Evolutionary conservation across 2,888 invertebrate species (phyloP), one percentile per base, ranked within the genome.

Genomic region (Leptinotarsa tumamoca): DNA sequence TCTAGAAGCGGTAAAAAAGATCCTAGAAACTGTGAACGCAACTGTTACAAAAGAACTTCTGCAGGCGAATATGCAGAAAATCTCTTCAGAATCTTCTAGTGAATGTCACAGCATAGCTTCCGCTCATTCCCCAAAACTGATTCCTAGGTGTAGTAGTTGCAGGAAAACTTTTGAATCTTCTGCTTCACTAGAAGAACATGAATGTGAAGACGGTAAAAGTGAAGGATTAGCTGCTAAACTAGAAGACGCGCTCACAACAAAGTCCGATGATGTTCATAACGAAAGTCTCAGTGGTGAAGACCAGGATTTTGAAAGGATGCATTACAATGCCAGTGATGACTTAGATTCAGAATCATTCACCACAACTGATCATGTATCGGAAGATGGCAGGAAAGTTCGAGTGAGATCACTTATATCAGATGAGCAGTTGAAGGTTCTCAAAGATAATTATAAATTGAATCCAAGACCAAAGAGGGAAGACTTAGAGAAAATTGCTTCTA

Each of bases 391-490:
- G 79, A 95, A 96, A 87, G 96, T 96, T 17, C 92, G 98, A 82
- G 97, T 98, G 1, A 92, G 99, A 75, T 98, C 98, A 10, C 93
- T 98, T 79, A 95, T 99, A 79, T 96, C 95, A 63, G 98, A 98
- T 85, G 97, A 97, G 86, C 98, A 99, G 87, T 93, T 98, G 85
- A 92, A 93, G 63, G 92, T 97, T 73, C 91, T 99, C 71, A 96
- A 96, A 86, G 94, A 95, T 78, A 95, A 97, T 87, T 99, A 98
- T 87, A 91, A 95, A 69, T 88, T 94, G 23, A 98, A 99, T 89
- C 95, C 98, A 13, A 92, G 98, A 77, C 99, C 99, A 2, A 96
- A 96, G 85, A 94, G 98, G 68, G 97, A 97, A 82, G 98, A 98
- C 86, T 93, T 99, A 83, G 94, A 95, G 71, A 92, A 94, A 86